These are phyloP conservation scores for Pristionchus arcanus DNA, from an alignment of 2,888 invertebrate genomes.

Conservation along the genomic window DNA sequence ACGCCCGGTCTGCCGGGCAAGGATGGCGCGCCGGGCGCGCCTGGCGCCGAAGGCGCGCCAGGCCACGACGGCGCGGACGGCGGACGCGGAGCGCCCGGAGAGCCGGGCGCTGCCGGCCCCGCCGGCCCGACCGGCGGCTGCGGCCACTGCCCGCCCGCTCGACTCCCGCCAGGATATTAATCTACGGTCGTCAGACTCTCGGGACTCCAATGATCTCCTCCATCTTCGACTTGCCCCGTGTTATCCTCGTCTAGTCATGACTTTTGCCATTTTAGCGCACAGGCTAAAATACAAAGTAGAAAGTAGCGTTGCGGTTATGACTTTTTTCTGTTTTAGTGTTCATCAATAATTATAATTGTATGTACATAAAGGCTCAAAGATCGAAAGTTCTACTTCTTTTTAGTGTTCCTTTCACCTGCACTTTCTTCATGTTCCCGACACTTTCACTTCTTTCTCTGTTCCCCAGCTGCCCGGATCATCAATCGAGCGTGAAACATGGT, in stretches of 20 bases:
- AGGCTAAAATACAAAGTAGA: not conserved
- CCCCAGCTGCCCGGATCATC: not conserved
- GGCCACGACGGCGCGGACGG: constrained; percentile 61
- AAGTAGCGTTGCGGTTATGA: not conserved
- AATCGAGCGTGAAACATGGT: not conserved
- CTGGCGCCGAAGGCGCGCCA: not conserved
- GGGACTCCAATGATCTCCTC: constrained; percentile 35
- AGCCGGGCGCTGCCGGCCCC: not conserved
- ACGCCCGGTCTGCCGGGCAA: constrained; percentile 41
- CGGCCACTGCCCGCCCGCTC: constrained; percentile 28
- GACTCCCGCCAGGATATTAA: constrained; percentile 55
- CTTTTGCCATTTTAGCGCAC: not conserved
- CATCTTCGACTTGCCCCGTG: not conserved
- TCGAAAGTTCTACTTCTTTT: not conserved
- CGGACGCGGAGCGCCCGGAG: constrained; percentile 51
- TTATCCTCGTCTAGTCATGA: constrained; percentile 32
- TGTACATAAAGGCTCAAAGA: constrained; percentile 12
- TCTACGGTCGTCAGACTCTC: not conserved
- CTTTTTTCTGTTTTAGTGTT: not conserved
- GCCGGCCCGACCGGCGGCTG: constrained; percentile 52
- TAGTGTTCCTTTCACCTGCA: not conserved
- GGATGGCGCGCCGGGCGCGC: constrained; percentile 38
- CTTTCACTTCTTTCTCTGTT: constrained; percentile 1
- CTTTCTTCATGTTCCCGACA: not conserved
- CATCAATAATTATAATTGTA: not conserved